These are phyloP conservation scores for Halcyon chelicuti DNA, from an alignment of 2,797 vertebrate genomes.

Conservation along the genomic window DNA sequence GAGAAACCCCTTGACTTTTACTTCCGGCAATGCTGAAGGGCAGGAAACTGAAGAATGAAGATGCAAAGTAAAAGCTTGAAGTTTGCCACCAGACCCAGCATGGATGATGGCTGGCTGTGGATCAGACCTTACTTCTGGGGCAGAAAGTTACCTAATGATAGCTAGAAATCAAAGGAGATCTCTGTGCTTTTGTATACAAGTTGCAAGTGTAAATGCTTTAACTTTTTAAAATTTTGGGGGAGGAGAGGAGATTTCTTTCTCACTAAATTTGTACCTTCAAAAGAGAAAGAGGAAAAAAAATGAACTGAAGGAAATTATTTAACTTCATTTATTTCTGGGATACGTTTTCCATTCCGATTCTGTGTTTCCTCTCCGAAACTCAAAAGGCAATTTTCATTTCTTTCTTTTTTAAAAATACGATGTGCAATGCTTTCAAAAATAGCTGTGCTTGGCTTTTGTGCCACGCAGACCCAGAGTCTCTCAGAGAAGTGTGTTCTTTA, in stretches of 20 bases:
- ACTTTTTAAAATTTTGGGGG: accelerated
- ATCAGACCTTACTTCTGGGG: background rate
- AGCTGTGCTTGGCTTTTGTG: background rate
- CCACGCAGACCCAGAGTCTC: background rate
- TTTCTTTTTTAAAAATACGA: background rate
- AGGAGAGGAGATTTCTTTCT: background rate
- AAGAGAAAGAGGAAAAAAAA: background rate
- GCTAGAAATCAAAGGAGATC: background rate
- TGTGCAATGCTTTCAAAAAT: background rate
- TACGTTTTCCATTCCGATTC: background rate
- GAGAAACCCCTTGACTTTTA: background rate
- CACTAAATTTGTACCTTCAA: background rate
- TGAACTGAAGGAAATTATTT: background rate
- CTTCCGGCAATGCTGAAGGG: background rate
- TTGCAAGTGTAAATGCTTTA: background rate
- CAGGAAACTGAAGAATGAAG: background rate
- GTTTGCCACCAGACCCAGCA: background rate
- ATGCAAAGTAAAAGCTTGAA: background rate
- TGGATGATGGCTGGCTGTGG: background rate
- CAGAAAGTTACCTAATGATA: background rate
- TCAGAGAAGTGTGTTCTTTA: background rate
- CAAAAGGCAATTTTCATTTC: background rate
- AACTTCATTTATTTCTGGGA: background rate
- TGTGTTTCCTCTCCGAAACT: background rate
- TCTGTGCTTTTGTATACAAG: background rate